Percentiles rank a stretch among this genome's conserved stretches.
phyloP scores from a whole-genome alignment of 35 echinoderm and acorn worm genomes.

The Nesometra sesokonis region DNA sequence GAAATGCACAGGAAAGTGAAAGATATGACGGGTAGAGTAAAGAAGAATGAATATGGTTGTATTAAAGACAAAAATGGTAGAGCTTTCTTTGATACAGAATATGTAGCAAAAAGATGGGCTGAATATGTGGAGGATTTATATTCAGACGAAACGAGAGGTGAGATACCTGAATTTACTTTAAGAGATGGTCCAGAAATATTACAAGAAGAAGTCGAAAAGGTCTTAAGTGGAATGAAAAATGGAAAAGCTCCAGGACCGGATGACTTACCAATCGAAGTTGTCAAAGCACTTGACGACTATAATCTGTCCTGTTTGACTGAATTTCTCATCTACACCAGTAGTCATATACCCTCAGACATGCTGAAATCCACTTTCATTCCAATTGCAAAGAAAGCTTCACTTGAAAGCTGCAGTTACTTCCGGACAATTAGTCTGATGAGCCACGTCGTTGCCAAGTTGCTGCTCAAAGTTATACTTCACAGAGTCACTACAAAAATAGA shows the following conservation, averaged over 20 bases:
- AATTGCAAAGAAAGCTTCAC: slow-evolving; percentile 15
- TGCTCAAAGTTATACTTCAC: too few relatives aligned
- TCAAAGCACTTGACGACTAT: background rate
- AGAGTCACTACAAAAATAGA: slow-evolving; percentile 11
- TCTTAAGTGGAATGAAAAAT: background rate
- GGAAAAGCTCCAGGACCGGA: background rate
- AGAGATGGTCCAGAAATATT: background rate
- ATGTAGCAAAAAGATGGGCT: background rate
- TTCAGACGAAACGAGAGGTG: background rate
- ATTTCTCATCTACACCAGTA: too few relatives aligned
- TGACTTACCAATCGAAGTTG: background rate
- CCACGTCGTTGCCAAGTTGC: slow-evolving; percentile 10
- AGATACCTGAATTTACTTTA: background rate
- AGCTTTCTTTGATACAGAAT: background rate
- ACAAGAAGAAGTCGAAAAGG: background rate
- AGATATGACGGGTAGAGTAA: background rate
- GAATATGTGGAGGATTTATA: background rate
- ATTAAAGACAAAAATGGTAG: background rate
- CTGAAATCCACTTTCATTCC: slow-evolving; percentile 4
- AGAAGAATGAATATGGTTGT: background rate
- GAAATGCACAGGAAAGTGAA: background rate
- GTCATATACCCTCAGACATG: too few relatives aligned
- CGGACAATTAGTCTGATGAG: too few relatives aligned
- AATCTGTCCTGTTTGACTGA: too few relatives aligned
- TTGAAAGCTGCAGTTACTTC: slow-evolving; percentile 4